phyloP scores from a whole-genome alignment of 2,113 vertebrate species.

The Heterocephalus glaber region DNA sequence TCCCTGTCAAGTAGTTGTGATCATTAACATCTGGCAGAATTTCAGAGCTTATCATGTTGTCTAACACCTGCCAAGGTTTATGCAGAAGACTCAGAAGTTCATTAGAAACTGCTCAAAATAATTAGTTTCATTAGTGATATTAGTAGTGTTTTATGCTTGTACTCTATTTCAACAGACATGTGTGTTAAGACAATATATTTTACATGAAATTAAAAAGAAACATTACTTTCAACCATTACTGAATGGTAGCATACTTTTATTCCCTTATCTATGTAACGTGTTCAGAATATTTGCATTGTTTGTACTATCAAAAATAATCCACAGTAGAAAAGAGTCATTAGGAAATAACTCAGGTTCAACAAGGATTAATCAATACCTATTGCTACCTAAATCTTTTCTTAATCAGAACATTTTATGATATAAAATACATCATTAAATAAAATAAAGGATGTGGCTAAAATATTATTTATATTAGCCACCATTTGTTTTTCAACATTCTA shows the following conservation, averaged over 20 bases:
- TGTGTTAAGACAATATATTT: neutral
- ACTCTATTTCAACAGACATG: neutral
- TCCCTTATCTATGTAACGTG: neutral
- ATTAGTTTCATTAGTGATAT: slow-evolving; percentile 54
- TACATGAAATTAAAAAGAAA: neutral
- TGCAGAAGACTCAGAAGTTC: slow-evolving; percentile 40
- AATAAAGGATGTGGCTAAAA: neutral
- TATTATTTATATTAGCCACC: neutral
- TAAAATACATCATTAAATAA: neutral
- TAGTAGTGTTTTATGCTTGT: neutral
- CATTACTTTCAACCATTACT: neutral
- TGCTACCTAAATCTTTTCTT: neutral
- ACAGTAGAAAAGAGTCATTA: neutral
- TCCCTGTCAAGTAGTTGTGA: slow-evolving; percentile 62
- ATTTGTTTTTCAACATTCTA: slow-evolving; percentile 1
- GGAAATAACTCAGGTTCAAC: neutral
- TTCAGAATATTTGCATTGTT: neutral
- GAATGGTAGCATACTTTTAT: neutral
- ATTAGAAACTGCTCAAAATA: slow-evolving; percentile 37
- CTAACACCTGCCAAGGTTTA: slow-evolving; percentile 61
- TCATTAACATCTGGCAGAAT: slow-evolving; percentile 58
- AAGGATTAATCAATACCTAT: neutral
- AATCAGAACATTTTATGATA: neutral
- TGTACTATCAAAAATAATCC: neutral
- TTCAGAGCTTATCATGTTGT: slow-evolving; percentile 55